Conservation (phyloP, 2,113 vertebrate species). For the Clarias macrocephalus region DNA sequence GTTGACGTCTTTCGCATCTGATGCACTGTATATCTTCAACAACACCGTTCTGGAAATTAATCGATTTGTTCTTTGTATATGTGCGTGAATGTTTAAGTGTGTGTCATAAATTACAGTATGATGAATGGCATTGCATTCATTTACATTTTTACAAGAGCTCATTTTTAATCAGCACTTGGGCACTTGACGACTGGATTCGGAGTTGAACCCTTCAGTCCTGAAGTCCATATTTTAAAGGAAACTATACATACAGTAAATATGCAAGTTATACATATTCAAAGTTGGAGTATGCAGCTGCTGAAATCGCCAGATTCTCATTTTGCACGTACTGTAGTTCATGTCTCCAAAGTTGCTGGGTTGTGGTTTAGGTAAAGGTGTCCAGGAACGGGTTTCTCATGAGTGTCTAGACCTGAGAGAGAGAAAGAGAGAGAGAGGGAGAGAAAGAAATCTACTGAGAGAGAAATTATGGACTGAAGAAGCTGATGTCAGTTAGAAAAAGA, state of each 20-base stretch:
- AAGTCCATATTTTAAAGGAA: neutral
- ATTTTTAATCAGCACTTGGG: neutral
- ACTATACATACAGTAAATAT: neutral
- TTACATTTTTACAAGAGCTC: neutral
- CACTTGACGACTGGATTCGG: neutral
- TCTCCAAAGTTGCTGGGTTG: neutral
- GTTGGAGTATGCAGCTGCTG: neutral
- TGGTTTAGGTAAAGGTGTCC: neutral
- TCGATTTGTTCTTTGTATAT: slow-evolving; percentile 9
- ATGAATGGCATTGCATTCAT: neutral
- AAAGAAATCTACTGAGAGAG: too few species aligned
- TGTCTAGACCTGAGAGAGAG: neutral
- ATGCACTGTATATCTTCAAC: neutral
- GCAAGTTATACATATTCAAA: neutral
- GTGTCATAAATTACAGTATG: neutral
- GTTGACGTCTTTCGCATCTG: slow-evolving; percentile 4
- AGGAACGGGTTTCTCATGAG: neutral
- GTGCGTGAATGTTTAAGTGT: neutral
- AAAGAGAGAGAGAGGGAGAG: too few species aligned
- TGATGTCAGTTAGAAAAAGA: too few species aligned
- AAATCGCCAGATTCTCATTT: neutral
- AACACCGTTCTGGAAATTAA: neutral
- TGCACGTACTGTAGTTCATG: neutral
- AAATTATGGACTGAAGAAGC: too few species aligned
- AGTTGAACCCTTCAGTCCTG: neutral